A percentile compares a stretch with the other conserved stretches of the same genome.
These are phyloP conservation scores for Colius striatus DNA, from an alignment of 2,113 vertebrate species.

Conservation along the genomic window DNA sequence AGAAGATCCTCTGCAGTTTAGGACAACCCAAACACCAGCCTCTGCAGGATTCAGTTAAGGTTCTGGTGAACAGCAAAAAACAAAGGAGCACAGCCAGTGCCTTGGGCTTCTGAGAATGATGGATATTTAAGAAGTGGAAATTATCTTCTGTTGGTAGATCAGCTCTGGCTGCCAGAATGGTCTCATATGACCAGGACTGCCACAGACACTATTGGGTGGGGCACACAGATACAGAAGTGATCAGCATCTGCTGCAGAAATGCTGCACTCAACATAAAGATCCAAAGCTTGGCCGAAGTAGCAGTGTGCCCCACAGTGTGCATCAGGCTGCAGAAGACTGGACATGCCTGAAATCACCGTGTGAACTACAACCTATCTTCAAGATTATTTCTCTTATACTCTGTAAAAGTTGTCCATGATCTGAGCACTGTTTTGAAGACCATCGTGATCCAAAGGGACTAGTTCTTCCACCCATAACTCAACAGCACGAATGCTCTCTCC, in stretches of 20 bases:
- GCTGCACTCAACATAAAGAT: neutral
- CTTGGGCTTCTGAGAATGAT: neutral
- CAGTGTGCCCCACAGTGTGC: rapidly evolving
- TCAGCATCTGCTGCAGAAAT: neutral
- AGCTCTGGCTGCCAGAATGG: neutral
- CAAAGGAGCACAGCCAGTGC: neutral
- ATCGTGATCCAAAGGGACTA: neutral
- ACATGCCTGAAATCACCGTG: neutral
- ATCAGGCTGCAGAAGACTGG: neutral
- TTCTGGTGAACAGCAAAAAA: neutral
- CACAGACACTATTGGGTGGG: neutral
- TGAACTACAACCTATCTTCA: neutral
- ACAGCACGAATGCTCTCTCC: neutral
- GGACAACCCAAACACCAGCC: neutral
- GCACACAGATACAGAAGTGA: rapidly evolving
- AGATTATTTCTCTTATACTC: neutral
- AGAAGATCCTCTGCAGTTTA: neutral
- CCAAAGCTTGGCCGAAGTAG: neutral
- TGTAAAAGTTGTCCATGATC: neutral
- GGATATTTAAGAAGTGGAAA: neutral
- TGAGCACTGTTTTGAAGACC: neutral
- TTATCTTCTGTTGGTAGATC: neutral
- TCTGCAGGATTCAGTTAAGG: neutral
- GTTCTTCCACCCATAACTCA: neutral
- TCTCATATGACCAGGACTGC: neutral